Conservation (phyloP, 30 jellyfish, hydroid and myxozoan genomes). For the Pseudorhiza aurosa region DNA sequence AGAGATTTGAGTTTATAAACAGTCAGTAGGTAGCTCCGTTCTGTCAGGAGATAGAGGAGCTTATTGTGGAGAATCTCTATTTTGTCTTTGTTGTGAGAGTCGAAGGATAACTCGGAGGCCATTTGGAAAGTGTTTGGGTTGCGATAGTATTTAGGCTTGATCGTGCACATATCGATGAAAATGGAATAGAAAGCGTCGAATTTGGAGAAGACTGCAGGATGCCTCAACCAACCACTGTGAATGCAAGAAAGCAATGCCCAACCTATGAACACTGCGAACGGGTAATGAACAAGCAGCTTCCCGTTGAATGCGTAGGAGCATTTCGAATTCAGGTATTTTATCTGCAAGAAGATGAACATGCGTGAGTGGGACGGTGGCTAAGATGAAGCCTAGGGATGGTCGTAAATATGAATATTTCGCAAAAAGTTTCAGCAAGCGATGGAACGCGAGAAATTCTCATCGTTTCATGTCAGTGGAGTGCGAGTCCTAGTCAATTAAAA, state of each 20-base stretch:
- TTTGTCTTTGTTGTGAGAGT: constrained; percentile 67
- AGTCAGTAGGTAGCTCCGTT: constrained; percentile 63
- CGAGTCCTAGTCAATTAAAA: too few species aligned
- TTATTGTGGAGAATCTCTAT: constrained; percentile 65
- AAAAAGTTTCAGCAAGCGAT: too few species aligned
- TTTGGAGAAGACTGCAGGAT: constrained; percentile 78
- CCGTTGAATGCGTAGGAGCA: constrained; percentile 71
- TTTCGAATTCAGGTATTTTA: constrained; percentile 70
- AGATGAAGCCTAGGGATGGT: too few species aligned
- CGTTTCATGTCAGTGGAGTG: too few species aligned
- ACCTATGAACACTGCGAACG: constrained; percentile 57
- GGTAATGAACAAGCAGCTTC: constrained; percentile 66
- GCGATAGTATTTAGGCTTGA: constrained; percentile 74
- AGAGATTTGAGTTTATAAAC: constrained; percentile 44
- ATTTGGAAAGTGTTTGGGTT: constrained; percentile 90
- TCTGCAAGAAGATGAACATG: too few species aligned
- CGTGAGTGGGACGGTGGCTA: too few species aligned
- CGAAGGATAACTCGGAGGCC: constrained; percentile 80
- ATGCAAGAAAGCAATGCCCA: constrained; percentile 61
- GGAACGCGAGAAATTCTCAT: too few species aligned
- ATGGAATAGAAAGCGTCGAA: constrained; percentile 83
- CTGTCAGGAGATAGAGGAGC: constrained; percentile 74
- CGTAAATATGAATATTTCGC: too few species aligned
- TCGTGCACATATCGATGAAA: constrained; percentile 66
- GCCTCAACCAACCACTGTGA: constrained; percentile 77